Conservation (phyloP, 2,888 invertebrate species). For the Ptychoptera contaminata region DNA sequence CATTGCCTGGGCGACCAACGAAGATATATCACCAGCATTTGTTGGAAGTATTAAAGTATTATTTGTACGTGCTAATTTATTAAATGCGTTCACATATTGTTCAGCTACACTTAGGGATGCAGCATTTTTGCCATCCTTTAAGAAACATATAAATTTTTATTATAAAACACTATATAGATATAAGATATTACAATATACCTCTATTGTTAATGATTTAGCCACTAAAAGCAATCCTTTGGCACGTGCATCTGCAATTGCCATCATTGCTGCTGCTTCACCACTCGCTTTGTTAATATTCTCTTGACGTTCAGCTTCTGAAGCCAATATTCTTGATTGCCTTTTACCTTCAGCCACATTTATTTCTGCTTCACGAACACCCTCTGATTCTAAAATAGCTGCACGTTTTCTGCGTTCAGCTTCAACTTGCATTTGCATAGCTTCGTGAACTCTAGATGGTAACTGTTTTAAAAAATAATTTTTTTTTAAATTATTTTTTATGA, state of each 20-base stretch:
- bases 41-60: constrained; percentile 91
- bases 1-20: constrained; percentile 26
- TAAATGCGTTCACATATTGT: constrained; percentile 89
- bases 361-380: constrained; percentile 79
- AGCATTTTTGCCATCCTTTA: constrained; percentile 74
- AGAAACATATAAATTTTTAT: too few relatives aligned
- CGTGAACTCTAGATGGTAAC: constrained; percentile 86
- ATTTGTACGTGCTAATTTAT: constrained; percentile 78
- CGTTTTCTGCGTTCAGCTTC: constrained; percentile 95
- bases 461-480: constrained; percentile 22
- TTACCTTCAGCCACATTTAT: constrained; percentile 98
- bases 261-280: constrained; percentile 82
- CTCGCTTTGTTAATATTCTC: constrained; percentile 89
- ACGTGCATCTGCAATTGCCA: constrained; percentile 82
- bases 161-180: not conserved
- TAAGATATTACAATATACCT: constrained; percentile 19
- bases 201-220: constrained; percentile 39
- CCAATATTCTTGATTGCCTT: constrained; percentile 76
- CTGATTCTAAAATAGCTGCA: constrained; percentile 93
- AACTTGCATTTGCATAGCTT: constrained; percentile 99
- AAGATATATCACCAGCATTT: constrained; percentile 49
- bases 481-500: not conserved
- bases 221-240: constrained; percentile 68
- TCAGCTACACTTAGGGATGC: constrained; percentile 88
- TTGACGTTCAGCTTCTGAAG: constrained; percentile 87